Evolutionary conservation across 2,888 invertebrate species (phyloP).

Genomic region (Euplagia quadripunctaria): DNA sequence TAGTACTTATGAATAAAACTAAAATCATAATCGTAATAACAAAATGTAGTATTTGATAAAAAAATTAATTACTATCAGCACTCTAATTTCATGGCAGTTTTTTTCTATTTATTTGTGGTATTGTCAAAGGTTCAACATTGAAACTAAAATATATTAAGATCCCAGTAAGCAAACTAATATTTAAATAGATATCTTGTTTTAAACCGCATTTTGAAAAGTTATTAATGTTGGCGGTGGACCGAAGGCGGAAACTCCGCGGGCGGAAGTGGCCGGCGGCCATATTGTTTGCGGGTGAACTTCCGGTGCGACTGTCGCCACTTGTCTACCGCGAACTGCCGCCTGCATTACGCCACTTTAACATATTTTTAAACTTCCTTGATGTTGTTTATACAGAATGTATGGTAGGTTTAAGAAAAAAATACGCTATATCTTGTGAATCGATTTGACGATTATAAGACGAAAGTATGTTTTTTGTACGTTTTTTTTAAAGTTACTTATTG

Average conservation of each 20-base stretch:
- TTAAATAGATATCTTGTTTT: constrained; percentile 46
- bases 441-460: not conserved
- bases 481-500: not conserved
- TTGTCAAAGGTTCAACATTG: not conserved
- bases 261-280: constrained; percentile 78
- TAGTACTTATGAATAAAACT: too few relatives aligned
- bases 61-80: too few relatives aligned
- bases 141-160: not conserved
- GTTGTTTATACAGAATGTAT: constrained; percentile 25
- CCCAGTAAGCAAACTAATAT: not conserved
- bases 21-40: too few relatives aligned
- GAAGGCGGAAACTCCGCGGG: constrained; percentile 63
- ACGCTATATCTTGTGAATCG: not conserved
- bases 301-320: constrained; percentile 65
- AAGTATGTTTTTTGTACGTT: not conserved
- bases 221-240: constrained; percentile 52
- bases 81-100: too few relatives aligned
- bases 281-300: constrained; percentile 76
- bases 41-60: too few relatives aligned
- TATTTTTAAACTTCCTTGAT: constrained; percentile 57
- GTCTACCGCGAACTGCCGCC: constrained; percentile 57
- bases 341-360: constrained; percentile 57
- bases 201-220: constrained; percentile 57
- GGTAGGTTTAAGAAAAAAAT: constrained; percentile 8
- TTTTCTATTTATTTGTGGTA: not conserved